A percentile compares a stretch with the other conserved stretches of the same genome.
Evolutionary conservation across 2,113 vertebrate species (phyloP).

Genomic region (Upupa epops): DNA sequence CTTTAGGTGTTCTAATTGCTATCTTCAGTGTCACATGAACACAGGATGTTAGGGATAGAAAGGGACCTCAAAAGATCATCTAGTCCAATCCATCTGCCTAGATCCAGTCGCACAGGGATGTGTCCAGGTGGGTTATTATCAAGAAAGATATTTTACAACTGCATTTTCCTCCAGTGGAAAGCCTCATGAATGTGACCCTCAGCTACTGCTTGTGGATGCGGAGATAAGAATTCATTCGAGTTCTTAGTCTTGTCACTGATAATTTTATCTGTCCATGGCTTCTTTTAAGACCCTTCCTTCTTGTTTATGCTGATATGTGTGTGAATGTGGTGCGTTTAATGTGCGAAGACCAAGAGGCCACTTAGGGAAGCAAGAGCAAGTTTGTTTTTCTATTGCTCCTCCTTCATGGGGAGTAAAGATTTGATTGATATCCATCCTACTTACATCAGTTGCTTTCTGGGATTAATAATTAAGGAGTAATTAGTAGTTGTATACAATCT

Average conservation of each 20-base stretch:
- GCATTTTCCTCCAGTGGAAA: not conserved
- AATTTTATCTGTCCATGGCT: rapidly evolving
- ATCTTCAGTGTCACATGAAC: not conserved
- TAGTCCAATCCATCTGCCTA: no score
- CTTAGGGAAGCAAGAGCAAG: not conserved
- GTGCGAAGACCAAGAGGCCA: not conserved
- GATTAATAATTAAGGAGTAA: not conserved
- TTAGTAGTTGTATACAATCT: not conserved
- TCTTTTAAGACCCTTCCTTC: not conserved
- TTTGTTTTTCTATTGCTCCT: not conserved
- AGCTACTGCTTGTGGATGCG: not conserved
- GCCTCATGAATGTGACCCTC: not conserved
- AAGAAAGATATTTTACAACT: not conserved
- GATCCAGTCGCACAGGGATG: no score
- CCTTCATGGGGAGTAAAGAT: not conserved
- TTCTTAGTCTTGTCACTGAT: not conserved
- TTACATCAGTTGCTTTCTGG: not conserved
- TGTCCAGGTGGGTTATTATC: no score
- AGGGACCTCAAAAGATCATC: no score
- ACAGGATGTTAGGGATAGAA: no score
- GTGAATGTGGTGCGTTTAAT: not conserved
- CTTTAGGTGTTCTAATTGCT: not conserved
- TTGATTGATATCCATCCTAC: not conserved
- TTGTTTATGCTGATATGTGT: not conserved
- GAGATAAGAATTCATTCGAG: not conserved